phyloP scores from a whole-genome alignment of 1,140 invertebrate species.

The Trissolcus basalis region DNA sequence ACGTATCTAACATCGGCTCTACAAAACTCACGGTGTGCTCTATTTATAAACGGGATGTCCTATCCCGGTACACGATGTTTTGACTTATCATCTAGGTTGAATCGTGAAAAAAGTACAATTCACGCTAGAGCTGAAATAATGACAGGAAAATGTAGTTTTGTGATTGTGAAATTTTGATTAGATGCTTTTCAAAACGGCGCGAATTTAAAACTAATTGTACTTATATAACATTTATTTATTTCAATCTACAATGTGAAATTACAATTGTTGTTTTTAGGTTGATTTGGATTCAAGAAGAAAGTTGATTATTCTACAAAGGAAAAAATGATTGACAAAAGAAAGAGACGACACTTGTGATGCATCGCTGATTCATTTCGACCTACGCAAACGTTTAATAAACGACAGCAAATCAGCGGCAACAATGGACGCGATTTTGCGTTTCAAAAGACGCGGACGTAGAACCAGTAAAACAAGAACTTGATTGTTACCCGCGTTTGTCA shows the following conservation, averaged over 20 bases:
- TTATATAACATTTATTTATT: no score
- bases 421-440: slow-evolving; percentile 46
- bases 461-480: slow-evolving; percentile 35
- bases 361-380: slow-evolving; percentile 51
- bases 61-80: slow-evolving; percentile 20
- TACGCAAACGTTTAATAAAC: slow-evolving; percentile 42
- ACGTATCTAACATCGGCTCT: slow-evolving; percentile 37
- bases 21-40: slow-evolving; percentile 12
- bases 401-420: slow-evolving; percentile 32
- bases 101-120: slow-evolving; percentile 33
- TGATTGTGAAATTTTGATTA: slow-evolving; percentile 7
- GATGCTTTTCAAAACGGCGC: slow-evolving; percentile 26
- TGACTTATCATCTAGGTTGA: slow-evolving; percentile 19
- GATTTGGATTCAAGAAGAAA: no score
- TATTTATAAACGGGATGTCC: slow-evolving; percentile 48
- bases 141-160: slow-evolving; percentile 1
- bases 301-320: no score
- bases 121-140: slow-evolving; percentile 14
- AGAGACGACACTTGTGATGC: slow-evolving; percentile 43
- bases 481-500: slow-evolving; percentile 27
- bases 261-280: no score
- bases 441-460: slow-evolving; percentile 44
- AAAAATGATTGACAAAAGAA: slow-evolving; percentile 40
- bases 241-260: no score
- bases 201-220: no score